phyloP scores from a whole-genome alignment of 2,113 vertebrate genomes.

The Chionis minor region DNA sequence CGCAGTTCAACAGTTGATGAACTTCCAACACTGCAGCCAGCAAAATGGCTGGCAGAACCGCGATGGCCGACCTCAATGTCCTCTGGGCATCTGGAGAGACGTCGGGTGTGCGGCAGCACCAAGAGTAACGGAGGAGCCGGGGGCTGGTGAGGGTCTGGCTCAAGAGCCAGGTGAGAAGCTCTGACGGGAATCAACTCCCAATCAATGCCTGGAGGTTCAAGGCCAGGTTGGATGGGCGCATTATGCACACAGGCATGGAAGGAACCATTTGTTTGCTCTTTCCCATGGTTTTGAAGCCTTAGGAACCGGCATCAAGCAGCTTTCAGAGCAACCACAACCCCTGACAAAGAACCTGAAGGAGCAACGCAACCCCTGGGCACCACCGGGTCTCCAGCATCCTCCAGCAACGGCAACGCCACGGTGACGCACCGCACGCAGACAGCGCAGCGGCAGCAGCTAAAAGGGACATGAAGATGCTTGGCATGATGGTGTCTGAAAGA shows the following conservation, averaged over 20 bases:
- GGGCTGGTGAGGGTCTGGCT: too few species aligned
- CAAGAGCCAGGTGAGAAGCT: not conserved
- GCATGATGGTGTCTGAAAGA: too few species aligned
- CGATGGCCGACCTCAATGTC: not conserved
- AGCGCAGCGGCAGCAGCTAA: too few species aligned
- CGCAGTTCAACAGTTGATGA: not conserved
- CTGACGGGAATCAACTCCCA: not conserved
- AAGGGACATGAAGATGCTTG: too few species aligned
- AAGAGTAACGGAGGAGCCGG: not conserved
- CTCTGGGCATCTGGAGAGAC: rapidly evolving
- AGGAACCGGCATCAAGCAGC: too few species aligned
- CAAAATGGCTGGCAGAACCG: not conserved
- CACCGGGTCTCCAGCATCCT: too few species aligned
- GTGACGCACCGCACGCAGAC: too few species aligned
- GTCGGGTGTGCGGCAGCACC: not conserved
- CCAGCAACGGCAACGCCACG: too few species aligned
- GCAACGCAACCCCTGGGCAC: too few species aligned
- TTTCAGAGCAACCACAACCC: too few species aligned
- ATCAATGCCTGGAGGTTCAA: not conserved
- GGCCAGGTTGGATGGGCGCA: not conserved
- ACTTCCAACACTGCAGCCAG: not conserved
- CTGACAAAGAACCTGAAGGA: too few species aligned
- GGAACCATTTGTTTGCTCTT: not conserved
- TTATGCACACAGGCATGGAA: not conserved
- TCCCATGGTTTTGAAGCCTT: too few species aligned